Base-by-base conservation (phyloP, 2,888 invertebrate species). In the Marasmarcha lunaedactyla region DNA sequence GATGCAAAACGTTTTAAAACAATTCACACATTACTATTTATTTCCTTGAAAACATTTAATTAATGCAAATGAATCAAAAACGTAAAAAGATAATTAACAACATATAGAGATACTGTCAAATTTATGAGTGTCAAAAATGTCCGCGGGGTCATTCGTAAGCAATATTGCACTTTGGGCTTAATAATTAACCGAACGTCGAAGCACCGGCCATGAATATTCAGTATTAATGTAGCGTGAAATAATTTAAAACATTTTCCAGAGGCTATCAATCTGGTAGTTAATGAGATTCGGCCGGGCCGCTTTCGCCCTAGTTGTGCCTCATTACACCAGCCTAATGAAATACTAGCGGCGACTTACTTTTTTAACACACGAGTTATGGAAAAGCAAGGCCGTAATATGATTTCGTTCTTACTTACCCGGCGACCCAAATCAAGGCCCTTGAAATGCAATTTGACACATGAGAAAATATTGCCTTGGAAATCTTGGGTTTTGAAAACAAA, bases 171-270 rank as follows among this genome's bases (percentile, higher is more conserved):
- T 20, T 20, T 3, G 20, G 20, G 20, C 20, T n/a, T 37, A 41
- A 46, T 55, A 54, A 58, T 57, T 53, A 58, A 52, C 47, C 44
- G 47, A 52, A 46, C 46, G 51, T 50, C 52, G 48, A 52, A 54
- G 46, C 46, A 44, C 47, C 47, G 45, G 42, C 50, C 63, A 52
- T 63, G 58, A 59, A 71, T 74, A 71, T 76, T 68, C 63, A 71
- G 68, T 72, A 72, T 72, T 67, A 70, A 74, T 72, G 66, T 69
- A 64, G 65, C 71, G 67, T 71, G 58, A 74, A 77, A 78, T 76
- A 73, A 71, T 77, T 71, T 69, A 54, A 66, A 73, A 57, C 66
- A 63, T 76, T 77, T 76, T 72, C 71, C 68, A 70, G 64, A 46
- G 68, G 63, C 71, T 68, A 77, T 77, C 73, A 77, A 76, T 78